phyloP scores from a whole-genome alignment of 1,140 invertebrate genomes.

The Psilanteris sp. region DNA sequence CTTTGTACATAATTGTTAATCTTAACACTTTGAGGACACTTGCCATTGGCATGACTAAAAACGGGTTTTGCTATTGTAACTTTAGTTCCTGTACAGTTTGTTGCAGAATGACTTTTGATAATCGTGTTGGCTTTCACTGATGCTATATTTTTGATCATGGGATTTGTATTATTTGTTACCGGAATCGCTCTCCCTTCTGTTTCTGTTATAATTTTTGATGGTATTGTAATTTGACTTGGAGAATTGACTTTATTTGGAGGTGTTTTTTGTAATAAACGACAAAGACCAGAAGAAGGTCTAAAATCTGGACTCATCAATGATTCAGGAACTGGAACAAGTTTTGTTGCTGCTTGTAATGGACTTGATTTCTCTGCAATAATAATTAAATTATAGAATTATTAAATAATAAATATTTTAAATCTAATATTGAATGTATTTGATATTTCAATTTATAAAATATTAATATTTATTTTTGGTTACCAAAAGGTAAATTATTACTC shows the following conservation, averaged over 20 bases:
- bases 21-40: constrained; percentile 74
- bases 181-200: constrained; percentile 69
- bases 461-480: no score
- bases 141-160: constrained; percentile 69
- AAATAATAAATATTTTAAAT: no score
- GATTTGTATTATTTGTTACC: constrained; percentile 70
- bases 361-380: constrained; percentile 78
- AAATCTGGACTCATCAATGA: constrained; percentile 91
- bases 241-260: constrained; percentile 73
- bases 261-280: constrained; percentile 71
- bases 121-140: constrained; percentile 68
- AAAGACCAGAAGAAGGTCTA: constrained; percentile 79
- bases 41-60: constrained; percentile 67
- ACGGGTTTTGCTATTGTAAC: constrained; percentile 72
- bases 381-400: no score
- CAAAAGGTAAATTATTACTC: no score
- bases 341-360: constrained; percentile 88
- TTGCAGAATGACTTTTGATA: constrained; percentile 71
- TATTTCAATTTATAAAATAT: no score
- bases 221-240: constrained; percentile 71
- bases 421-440: no score
- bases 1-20: constrained; percentile 78
- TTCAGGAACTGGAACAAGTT: constrained; percentile 91
- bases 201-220: constrained; percentile 66
- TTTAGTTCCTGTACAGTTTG: constrained; percentile 68